Conservation (phyloP, 1,140 invertebrate species). For the Philopotamus ludificatus region DNA sequence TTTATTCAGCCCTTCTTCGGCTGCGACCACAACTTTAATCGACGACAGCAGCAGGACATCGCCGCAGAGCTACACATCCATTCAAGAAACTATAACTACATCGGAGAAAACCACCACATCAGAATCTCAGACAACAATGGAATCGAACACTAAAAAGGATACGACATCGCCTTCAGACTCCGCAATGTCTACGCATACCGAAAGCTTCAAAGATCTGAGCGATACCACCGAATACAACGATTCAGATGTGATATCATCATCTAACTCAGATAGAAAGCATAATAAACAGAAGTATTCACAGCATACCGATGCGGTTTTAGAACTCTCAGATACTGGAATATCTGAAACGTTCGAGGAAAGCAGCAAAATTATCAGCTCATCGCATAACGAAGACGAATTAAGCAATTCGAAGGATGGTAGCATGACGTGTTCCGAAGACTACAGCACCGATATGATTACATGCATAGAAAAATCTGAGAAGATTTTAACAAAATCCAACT, state of each 20-base stretch:
- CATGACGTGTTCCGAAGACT: constrained; percentile 31
- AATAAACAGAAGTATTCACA: background rate
- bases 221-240: constrained; percentile 23
- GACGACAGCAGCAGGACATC: constrained; percentile 5
- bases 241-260: constrained; percentile 17
- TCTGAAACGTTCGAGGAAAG: constrained; percentile 39
- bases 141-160: constrained; percentile 11
- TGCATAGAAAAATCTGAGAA: constrained; percentile 35
- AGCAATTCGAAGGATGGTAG: constrained; percentile 30
- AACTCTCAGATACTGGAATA: constrained; percentile 38
- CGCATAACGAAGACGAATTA: constrained; percentile 19
- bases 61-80: constrained; percentile 7
- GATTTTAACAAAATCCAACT: constrained; percentile 3
- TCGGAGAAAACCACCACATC: constrained; percentile 31
- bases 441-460: constrained; percentile 28
- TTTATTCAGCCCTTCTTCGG: background rate
- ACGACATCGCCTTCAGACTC: constrained; percentile 35
- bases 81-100: constrained; percentile 13
- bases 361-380: constrained; percentile 21
- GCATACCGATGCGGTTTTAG: constrained; percentile 6
- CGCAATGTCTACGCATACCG: constrained; percentile 34
- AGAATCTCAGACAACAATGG: constrained; percentile 9
- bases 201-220: constrained; percentile 21
- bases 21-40: constrained; percentile 6
- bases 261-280: background rate